Base-by-base conservation (phyloP, 2,888 invertebrate species). In the Papilio gigon region DNA sequence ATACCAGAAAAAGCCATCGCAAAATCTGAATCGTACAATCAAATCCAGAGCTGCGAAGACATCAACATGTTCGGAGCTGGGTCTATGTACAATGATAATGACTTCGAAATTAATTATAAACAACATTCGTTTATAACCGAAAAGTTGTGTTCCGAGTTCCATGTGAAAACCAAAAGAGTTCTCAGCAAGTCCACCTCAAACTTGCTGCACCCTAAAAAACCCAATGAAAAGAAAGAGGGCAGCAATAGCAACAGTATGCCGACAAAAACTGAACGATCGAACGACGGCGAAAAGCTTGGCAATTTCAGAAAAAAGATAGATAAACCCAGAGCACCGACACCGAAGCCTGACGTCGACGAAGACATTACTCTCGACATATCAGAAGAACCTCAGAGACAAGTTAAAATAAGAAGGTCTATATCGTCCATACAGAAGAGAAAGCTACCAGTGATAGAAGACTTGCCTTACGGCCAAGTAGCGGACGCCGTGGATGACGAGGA, bases 401-500 rank as follows among this genome's bases (percentile, higher is more conserved):
- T 92, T 9, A 93, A 92, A 83, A 86, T 93, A 20, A 89, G 93
- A 65, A 85, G 93, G 74, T 92, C 93, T 1, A 90, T 93, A 77
- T 90, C 93, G 12, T 92, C 92, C 58, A 92, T 93, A 74, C 93
- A 93, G 73, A 93, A 92, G 78, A 82, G 93, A 47, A 92, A 92
- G 72, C 80, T 93, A 27, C 92, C 93, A 6, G 92, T 93, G 4
- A 93, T 93, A 63, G 95, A 95, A 82, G 95, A 95, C 80, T 82
- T 95, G 35, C 95, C 95, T 2, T 95, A 95, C 73, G 94, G 95
- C 11, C 94, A 94, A 85, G 95, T 95, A 5, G 94, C 94, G 8
- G 95, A 95, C 73, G 95, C 95, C 11, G 92, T 95, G 6, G 81
- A 86, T 59, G 77, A 86, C 4, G 89, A 88, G 75, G 88, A 88